These are phyloP conservation scores for Charanyca ferruginea DNA, from an alignment of 2,888 invertebrate species.

Conservation along the genomic window DNA sequence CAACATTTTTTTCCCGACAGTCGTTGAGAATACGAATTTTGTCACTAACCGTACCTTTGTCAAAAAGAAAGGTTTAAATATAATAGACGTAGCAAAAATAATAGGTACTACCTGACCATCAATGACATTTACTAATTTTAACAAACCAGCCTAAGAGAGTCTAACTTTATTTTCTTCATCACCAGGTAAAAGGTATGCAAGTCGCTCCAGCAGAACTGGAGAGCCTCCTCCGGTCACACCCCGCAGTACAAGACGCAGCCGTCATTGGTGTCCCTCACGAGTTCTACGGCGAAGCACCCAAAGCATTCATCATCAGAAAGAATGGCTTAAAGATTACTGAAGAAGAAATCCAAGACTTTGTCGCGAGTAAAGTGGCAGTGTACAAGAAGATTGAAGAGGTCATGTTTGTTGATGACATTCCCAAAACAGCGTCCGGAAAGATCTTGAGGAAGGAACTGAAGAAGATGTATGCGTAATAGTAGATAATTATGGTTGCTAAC, in stretches of 20 bases:
- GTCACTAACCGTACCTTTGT: too few relatives aligned
- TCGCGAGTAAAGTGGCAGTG: constrained; percentile 93
- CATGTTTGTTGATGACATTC: constrained; percentile 93
- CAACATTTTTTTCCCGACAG: too few relatives aligned
- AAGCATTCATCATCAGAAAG: constrained; percentile 94
- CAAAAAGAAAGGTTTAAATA: too few relatives aligned
- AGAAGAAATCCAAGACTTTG: constrained; percentile 87
- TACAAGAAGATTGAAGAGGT: constrained; percentile 94
- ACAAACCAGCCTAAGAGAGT: background rate
- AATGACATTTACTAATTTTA: background rate
- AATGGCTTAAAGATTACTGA: constrained; percentile 84
- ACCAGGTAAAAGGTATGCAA: constrained; percentile 93
- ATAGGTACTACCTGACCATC: background rate
- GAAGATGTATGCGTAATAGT: constrained; percentile 80
- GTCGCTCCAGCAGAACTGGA: constrained; percentile 98
- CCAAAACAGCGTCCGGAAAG: constrained; percentile 95
- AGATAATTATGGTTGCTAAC: background rate
- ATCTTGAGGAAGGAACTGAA: constrained; percentile 93
- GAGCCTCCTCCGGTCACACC: constrained; percentile 93
- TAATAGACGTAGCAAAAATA: too few relatives aligned
- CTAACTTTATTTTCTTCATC: background rate
- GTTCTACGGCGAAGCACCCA: constrained; percentile 94
- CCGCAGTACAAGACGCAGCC: constrained; percentile 95
- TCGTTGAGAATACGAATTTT: too few relatives aligned
- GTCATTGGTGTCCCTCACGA: constrained; percentile 95